phyloP scores from a whole-genome alignment of 92 coral and sea anemone species.

The Palythoa caribaeorum region DNA sequence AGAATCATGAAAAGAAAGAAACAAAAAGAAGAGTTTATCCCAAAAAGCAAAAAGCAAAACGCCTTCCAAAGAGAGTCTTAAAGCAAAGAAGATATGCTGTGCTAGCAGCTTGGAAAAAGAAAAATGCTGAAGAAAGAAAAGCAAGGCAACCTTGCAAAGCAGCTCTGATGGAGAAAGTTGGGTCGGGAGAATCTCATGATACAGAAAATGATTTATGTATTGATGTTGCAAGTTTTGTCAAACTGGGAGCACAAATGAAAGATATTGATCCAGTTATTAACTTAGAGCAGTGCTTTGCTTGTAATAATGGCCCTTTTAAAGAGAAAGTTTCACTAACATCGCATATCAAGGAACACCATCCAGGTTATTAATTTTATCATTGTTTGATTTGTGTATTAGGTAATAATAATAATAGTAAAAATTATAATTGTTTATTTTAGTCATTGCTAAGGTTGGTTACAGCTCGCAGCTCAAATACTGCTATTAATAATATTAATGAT shows the following conservation, averaged over 20 bases:
- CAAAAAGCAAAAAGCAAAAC: neutral
- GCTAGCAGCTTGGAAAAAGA: conserved; percentile 19
- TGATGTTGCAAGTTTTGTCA: conserved; percentile 33
- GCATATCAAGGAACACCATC: conserved; percentile 12
- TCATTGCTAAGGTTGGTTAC: no score
- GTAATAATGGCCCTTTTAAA: conserved; percentile 11
- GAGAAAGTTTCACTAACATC: neutral
- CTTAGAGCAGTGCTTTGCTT: conserved; percentile 22
- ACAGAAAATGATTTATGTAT: conserved; percentile 26
- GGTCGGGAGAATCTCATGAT: neutral
- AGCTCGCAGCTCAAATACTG: no score
- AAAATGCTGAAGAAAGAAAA: neutral
- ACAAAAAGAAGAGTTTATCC: neutral
- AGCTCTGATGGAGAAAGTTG: conserved; percentile 1
- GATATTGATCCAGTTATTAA: conserved; percentile 13
- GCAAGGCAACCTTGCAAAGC: neutral
- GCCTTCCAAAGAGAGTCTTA: conserved; percentile 25
- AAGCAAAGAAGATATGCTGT: conserved; percentile 29
- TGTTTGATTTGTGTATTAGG: neutral
- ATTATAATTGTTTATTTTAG: no score
- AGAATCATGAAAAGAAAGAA: neutral
- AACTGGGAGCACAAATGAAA: conserved; percentile 33
- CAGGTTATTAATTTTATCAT: conserved; percentile 5
- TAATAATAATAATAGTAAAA: neutral
- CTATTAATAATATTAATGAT: no score